phyloP scores from a whole-genome alignment of 2,888 invertebrate species.

The Harpalus rufipes region DNA sequence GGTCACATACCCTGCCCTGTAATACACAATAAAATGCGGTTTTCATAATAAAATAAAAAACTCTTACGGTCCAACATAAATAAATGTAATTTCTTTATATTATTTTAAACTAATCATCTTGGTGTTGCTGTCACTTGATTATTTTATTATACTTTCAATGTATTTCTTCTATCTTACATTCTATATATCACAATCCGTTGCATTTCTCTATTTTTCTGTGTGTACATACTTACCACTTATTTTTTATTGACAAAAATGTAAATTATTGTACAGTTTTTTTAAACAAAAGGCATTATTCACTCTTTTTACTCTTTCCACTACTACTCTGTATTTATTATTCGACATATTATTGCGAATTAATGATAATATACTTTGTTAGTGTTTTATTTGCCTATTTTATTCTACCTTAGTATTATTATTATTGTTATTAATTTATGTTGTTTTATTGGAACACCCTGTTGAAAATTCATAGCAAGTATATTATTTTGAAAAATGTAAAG shows the following conservation, averaged over 20 bases:
- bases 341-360: conserved; percentile 30
- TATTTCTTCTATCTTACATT: conserved; percentile 70
- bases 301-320: conserved; percentile 36
- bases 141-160: conserved; percentile 12
- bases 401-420: not conserved
- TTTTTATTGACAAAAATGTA: conserved; percentile 48
- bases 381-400: conserved; percentile 9
- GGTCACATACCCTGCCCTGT: too few relatives aligned
- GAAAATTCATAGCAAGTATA: not conserved
- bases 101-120: conserved; percentile 41
- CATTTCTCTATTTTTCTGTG: conserved; percentile 54
- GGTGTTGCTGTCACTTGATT: conserved; percentile 71
- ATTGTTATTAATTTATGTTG: not conserved
- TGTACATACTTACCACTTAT: conserved; percentile 53
- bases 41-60: too few relatives aligned
- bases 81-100: conserved; percentile 16
- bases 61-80: not conserved
- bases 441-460: not conserved
- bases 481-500: not conserved
- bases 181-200: conserved; percentile 40
- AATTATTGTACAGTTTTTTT: conserved; percentile 61
- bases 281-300: conserved; percentile 30
- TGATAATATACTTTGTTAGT: conserved; percentile 43
- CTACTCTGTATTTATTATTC: conserved; percentile 31
- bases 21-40: too few relatives aligned